Evolutionary conservation across 1,140 invertebrate species (phyloP), one percentile per base, ranked within the genome.

Genomic region (Batillaria attramentaria): DNA sequence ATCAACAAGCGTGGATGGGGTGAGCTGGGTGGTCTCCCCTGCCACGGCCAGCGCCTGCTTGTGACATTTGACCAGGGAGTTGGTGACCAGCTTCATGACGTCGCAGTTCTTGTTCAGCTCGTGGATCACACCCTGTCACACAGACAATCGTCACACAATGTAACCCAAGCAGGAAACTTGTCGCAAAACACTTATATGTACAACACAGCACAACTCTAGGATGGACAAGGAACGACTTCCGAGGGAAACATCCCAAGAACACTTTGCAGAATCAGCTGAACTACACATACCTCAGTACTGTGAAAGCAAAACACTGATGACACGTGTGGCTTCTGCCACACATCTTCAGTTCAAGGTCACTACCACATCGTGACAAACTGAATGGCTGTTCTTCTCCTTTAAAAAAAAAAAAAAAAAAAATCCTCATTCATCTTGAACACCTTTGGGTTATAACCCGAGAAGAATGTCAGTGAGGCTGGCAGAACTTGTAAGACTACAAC

Each of bases 91-190:
- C 79, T 92, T 92, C 10, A 93, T 90, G 43, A 93, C 89, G 79
- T 93, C 92, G 85, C 91, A 89, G 76, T 90, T 90, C 72, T 91
- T 91, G 82, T 92, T 92, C 54, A 93, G 80, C 33, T 93, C 92
- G 83, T 90, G 88, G 42, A 92, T 83, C 42, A 91, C 90, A 60
- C 91, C 89, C 91, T 92, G 81, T 41, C 35, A 43, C 68, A 70
- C 2, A 60, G n/a, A n/a, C n/a, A n/a, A n/a, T n/a, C n/a, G n/a
- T n/a, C n/a, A n/a, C n/a, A n/a, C n/a, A n/a, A n/a, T n/a, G n/a
- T n/a, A n/a, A n/a, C n/a, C n/a, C n/a, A n/a, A n/a, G n/a, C n/a
- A n/a, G n/a, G n/a, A n/a, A n/a, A n/a, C n/a, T n/a, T n/a, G n/a
- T n/a, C n/a, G n/a, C n/a, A n/a, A n/a, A n/a, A n/a, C n/a, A n/a